A percentile compares a stretch with the other conserved stretches of the same genome.
Evolutionary conservation across 2,888 invertebrate species (phyloP).

Genomic region (Sphaerophoria rueppellii): DNA sequence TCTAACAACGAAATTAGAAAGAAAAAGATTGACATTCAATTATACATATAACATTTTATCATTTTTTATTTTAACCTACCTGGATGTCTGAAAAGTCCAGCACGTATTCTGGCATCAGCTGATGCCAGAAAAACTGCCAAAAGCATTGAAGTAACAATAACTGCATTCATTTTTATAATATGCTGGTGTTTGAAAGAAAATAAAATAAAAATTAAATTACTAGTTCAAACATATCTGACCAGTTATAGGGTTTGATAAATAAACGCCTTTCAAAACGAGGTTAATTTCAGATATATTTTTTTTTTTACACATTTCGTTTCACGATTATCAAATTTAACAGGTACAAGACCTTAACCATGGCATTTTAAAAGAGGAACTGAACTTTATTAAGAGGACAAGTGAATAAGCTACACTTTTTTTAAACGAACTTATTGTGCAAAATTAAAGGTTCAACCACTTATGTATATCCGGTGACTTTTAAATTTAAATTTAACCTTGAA

Average conservation of each 20-base stretch:
- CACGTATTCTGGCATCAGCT: constrained; percentile 40
- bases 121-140: constrained; percentile 27
- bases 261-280: not conserved
- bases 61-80: constrained; percentile 30
- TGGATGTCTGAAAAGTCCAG: constrained; percentile 62
- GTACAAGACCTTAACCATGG: too few relatives aligned
- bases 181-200: not conserved
- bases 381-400: too few relatives aligned
- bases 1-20: constrained; percentile 16
- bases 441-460: too few relatives aligned
- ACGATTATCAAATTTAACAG: too few relatives aligned
- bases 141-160: constrained; percentile 37
- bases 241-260: not conserved
- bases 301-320: too few relatives aligned
- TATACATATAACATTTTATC: not conserved
- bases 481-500: too few relatives aligned
- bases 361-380: too few relatives aligned
- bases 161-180: constrained; percentile 43
- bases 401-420: too few relatives aligned
- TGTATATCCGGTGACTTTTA: too few relatives aligned
- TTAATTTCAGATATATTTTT: too few relatives aligned
- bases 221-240: not conserved
- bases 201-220: constrained; percentile 36
- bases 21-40: not conserved
- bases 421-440: too few relatives aligned